Evolutionary conservation across 2,113 vertebrate genomes (phyloP), one percentile per base, ranked within the genome.

Genomic region (Gadus macrocephalus): DNA sequence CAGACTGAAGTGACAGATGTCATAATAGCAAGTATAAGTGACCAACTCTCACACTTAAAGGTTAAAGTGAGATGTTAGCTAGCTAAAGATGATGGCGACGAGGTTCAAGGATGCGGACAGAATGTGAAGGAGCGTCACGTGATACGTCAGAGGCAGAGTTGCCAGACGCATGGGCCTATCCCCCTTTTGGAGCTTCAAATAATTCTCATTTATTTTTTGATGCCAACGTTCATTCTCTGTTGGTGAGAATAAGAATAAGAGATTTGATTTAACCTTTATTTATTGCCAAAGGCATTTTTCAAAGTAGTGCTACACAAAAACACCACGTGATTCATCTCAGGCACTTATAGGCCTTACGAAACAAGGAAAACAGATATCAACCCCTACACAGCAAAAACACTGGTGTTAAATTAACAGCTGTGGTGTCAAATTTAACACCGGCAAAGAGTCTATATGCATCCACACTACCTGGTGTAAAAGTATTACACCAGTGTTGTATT

Each of bases 11-110:
- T 12, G 5, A 61, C 4, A 61, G n/a, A 61, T 20, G 22, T 25
- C 12, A 12, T 61, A 7, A 19, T 6, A 61, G 16, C 11, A 17
- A 20, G 25, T 14, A 49, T 7, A 9, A 49, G 42, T 14, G 7
- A 9, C 17, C 8, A 17, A 17, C 19, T 11, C 1, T n/a, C 58
- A 59, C 58, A 58, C 19, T 58, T 58, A 59, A 59, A 19, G 19
- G 19, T 59, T 59, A 59, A 59, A 59, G 15, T 6, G 19, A 73
- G 59, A 73, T 7, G 31, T 70, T 76, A 79, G 75, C 74, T 59
- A 31, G 31, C 9, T 49, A 56, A 74, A 3, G 53, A 75, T 76
- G 83, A 85, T 82, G 84, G 78, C 88, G 86, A 85, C 80, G n/a
- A 20, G 28, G 15, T 16, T 27, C 20, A 8, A 25, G 25, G 25